A percentile compares a stretch with the other conserved stretches of the same genome.
These are phyloP conservation scores for Diogma glabrata DNA, from an alignment of 2,888 invertebrate genomes.

Conservation along the genomic window DNA sequence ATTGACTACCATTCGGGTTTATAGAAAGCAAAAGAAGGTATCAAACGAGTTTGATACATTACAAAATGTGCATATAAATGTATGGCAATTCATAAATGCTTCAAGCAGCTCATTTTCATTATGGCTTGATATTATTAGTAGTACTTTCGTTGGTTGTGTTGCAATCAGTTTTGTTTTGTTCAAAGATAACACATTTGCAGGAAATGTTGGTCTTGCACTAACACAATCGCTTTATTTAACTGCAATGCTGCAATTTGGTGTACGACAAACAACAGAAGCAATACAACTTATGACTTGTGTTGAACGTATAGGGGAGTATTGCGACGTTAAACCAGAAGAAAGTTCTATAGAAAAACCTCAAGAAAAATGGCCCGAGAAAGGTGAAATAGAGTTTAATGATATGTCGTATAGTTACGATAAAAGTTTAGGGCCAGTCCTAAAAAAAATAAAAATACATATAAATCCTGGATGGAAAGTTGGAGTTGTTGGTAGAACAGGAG, in stretches of 20 bases:
- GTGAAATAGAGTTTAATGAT: conserved; percentile 43
- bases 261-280: conserved; percentile 55
- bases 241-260: conserved; percentile 61
- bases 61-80: conserved; percentile 43
- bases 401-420: conserved; percentile 48
- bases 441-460: conserved; percentile 54
- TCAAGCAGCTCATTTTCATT: conserved; percentile 53
- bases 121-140: conserved; percentile 59
- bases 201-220: conserved; percentile 59
- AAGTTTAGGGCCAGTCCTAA: conserved; percentile 54
- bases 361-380: conserved; percentile 55
- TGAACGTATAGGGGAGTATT: conserved; percentile 59
- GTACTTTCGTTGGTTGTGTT: conserved; percentile 51
- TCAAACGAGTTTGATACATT: conserved; percentile 61
- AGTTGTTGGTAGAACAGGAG: conserved; percentile 74
- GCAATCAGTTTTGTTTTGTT: conserved; percentile 50
- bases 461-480: conserved; percentile 59
- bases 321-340: conserved; percentile 50
- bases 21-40: conserved; percentile 54
- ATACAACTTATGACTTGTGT: conserved; percentile 63
- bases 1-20: conserved; percentile 74
- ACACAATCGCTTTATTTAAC: conserved; percentile 57
- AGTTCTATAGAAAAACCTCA: conserved; percentile 39
- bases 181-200: conserved; percentile 44
- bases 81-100: conserved; percentile 34